Evolutionary conservation across 2,797 vertebrate species (phyloP), one percentile per base, ranked within the genome.

Genomic region (Megalops cyprinoides): DNA sequence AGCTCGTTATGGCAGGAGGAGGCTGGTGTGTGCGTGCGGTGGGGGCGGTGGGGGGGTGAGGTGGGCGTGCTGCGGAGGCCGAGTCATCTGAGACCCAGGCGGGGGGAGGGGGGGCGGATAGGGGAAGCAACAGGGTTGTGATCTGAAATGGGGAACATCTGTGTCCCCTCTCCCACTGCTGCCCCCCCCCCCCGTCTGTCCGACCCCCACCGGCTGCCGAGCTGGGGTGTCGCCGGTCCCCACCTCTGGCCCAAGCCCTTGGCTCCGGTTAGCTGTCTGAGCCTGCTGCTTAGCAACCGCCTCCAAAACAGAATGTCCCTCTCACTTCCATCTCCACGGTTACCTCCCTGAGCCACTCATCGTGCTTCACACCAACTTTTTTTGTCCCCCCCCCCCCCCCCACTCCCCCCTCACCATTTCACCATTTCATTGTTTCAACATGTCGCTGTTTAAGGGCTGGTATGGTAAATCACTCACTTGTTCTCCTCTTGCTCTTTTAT

Each of bases 211-310:
- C 49, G 28, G 23, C 25, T 25, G 9, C 53, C 42, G 34, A 62
- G 20, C 1, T 15, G 69, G 39, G 28, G 9, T 28, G 51, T 74
- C 44, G n/a, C 44, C 80, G 83, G 76, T 83, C 78, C 80, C 78
- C 77, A 79, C 85, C 87, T 69, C 85, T 90, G 87, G 73, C 88
- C 86, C 84, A 81, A 79, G 75, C 86, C 73, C 85, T 89, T 85
- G 87, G 83, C 82, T 81, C 89, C 91, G 89, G 85, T 86, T 86
- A 83, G 88, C 85, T 81, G 85, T 85, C 86, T 87, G 77, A 81
- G 85, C 79, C 79, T 83, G 85, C 84, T 85, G 87, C 86, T 82
- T 89, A 88, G 87, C 89, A 85, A 86, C 83, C 78, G 75, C 87
- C 90, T 90, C 90, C 87, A 75, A 67, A 79, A 49, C 81, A 67